A percentile compares a stretch with the other conserved stretches of the same genome.
Conservation (phyloP, 30 jellyfish, hydroid and myxozoan species). For the Cassiopea andromeda region DNA sequence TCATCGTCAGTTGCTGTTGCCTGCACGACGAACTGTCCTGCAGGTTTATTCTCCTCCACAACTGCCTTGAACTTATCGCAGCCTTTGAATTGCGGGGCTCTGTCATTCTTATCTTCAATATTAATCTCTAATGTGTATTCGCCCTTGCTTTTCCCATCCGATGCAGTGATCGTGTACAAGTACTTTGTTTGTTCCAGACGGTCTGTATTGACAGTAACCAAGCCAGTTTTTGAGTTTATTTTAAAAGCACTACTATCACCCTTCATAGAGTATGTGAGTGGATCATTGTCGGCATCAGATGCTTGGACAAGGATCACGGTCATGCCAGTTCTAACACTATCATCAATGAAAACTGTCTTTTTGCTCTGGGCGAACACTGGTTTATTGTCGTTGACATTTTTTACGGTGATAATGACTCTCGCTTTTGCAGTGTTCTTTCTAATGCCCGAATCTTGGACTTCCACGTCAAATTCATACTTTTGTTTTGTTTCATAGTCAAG, state of each 20-base stretch:
- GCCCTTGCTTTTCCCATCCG: conserved; percentile 73
- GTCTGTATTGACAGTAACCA: conserved; percentile 37
- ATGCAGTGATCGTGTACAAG: conserved; percentile 61
- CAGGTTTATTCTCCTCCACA: conserved; percentile 59
- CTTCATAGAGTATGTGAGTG: conserved; percentile 59
- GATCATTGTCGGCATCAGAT: conserved; percentile 68
- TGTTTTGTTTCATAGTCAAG: conserved; percentile 87
- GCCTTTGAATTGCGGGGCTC: conserved; percentile 53
- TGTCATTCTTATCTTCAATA: conserved; percentile 71
- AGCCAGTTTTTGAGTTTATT: conserved; percentile 62
- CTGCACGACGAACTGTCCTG: conserved; percentile 62
- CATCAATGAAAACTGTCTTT: conserved; percentile 60
- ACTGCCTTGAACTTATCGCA: conserved; percentile 49
- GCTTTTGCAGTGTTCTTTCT: conserved; percentile 76
- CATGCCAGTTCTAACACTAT: conserved; percentile 44
- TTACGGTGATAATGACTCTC: conserved; percentile 71
- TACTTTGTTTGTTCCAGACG: conserved; percentile 8
- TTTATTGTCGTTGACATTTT: conserved; percentile 85
- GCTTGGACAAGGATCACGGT: conserved; percentile 69
- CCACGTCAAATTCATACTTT: conserved; percentile 77
- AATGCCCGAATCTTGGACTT: conserved; percentile 86
- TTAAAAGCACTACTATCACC: conserved; percentile 37
- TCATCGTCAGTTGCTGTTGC: conserved; percentile 72
- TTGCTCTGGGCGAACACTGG: conserved; percentile 80
- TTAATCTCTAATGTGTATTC: conserved; percentile 49